Evolutionary conservation across 2,888 invertebrate species (phyloP), one percentile per base, ranked within the genome.

Genomic region (Athetis lepigone): DNA sequence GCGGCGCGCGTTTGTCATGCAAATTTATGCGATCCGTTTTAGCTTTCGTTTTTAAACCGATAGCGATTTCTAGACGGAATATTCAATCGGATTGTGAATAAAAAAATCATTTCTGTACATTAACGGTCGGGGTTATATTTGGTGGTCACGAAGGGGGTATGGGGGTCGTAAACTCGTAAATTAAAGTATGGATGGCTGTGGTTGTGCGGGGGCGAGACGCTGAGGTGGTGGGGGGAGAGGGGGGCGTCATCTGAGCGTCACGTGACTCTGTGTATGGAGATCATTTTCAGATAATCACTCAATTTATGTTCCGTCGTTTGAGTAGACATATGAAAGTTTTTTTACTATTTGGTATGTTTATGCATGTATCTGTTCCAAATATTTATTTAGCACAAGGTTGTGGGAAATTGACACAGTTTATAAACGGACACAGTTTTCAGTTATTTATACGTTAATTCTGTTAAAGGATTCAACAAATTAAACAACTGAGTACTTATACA

Each of bases 11-110:
- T 91, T 93, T 93, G 88, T 93, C 92, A 93, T 93, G 94, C 89
- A 91, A 94, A 94, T 93, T 93, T 94, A 94, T 94, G 92, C 93
- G 89, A 92, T 90, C 90, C 91, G 91, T 87, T 92, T 92, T 91
- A 87, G 85, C 90, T 83, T 90, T 90, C 88, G 88, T 85, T 91
- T 91, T 89, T 91, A 90, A 93, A 90, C 88, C 89, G 91, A 92
- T 92, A 86, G 89, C 91, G 90, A 90, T 92, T 91, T 91, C 90
- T 89, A 88, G 88, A 89, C 88, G 85, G 92, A 90, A 92, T 92
- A 92, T 91, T 90, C 88, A 90, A 92, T 89, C 88, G 85, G 74
- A 80, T 84, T 86, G 85, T 82, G 84, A 88, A 88, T 88, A 85
- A 88, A 88, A 87, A 86, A 86, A 86, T 81, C 85, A 86, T 85